These are phyloP conservation scores for Lepidurus couesii DNA, from an alignment of 1,140 invertebrate species.

Conservation along the genomic window DNA sequence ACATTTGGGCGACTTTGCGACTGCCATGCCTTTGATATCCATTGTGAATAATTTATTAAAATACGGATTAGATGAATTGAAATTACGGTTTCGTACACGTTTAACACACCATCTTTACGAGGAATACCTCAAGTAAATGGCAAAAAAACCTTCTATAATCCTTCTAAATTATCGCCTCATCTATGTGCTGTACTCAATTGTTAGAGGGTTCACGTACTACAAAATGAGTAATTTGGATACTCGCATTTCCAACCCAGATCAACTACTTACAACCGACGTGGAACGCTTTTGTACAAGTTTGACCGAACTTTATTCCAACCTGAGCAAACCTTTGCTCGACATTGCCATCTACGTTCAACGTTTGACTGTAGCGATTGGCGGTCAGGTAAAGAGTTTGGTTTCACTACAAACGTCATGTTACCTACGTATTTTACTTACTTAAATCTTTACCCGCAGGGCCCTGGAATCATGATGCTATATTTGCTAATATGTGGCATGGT, in stretches of 20 bases:
- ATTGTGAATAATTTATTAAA: constrained; percentile 37
- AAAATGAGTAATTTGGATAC: constrained; percentile 94
- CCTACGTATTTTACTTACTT: neutral
- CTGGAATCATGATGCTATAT: constrained; percentile 77
- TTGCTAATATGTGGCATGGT: constrained; percentile 74
- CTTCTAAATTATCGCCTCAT: constrained; percentile 35
- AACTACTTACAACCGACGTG: constrained; percentile 90
- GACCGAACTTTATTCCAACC: constrained; percentile 91
- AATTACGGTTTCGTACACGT: constrained; percentile 81
- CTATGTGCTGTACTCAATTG: constrained; percentile 39
- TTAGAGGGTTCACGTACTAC: constrained; percentile 92
- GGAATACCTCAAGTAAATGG: constrained; percentile 79
- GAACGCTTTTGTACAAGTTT: constrained; percentile 95
- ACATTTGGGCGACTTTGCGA: constrained; percentile 68
- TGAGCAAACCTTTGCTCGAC: constrained; percentile 93
- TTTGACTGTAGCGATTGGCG: constrained; percentile 76
- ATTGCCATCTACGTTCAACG: constrained; percentile 90
- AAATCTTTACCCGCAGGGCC: constrained; percentile 56
- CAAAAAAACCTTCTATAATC: constrained; percentile 12
- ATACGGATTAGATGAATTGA: constrained; percentile 80
- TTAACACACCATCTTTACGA: constrained; percentile 79
- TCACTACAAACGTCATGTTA: constrained; percentile 25
- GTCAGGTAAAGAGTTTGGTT: constrained; percentile 51
- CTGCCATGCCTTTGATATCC: constrained; percentile 70
- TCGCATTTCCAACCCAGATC: constrained; percentile 91